phyloP scores from a whole-genome alignment of 2,113 vertebrate genomes.

The Lucifuga dentata region DNA sequence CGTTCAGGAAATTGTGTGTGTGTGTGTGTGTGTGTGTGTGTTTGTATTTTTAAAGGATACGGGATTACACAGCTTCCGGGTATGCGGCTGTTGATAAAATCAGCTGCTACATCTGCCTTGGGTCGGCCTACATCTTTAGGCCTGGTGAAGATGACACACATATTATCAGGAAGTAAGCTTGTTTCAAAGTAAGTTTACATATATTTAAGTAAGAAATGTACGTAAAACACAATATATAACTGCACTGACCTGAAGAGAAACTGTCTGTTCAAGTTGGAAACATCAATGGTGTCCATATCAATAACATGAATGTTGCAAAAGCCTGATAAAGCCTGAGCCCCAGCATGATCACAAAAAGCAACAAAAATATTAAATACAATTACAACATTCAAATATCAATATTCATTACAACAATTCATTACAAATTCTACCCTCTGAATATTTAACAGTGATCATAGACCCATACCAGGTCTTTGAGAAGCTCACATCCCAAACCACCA shows the following conservation, averaged over 20 bases:
- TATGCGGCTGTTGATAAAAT: slow-evolving; percentile 91
- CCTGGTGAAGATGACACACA: slow-evolving; percentile 73
- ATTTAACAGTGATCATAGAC: background rate
- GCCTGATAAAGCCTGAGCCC: slow-evolving; percentile 89
- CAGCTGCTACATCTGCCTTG: slow-evolving; percentile 93
- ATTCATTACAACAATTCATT: background rate
- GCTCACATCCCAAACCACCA: slow-evolving; percentile 96
- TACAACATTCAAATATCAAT: too few relatives aligned
- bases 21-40: too few relatives aligned
- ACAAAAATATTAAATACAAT: background rate
- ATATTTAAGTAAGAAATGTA: background rate
- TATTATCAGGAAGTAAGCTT: slow-evolving; percentile 1
- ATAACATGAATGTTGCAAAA: slow-evolving; percentile 93
- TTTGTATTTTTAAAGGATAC: slow-evolving; percentile 94
- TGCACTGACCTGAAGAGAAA: slow-evolving; percentile 92
- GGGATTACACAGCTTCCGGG: slow-evolving; percentile 89
- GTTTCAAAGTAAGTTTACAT: background rate
- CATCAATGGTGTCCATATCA: slow-evolving; percentile 96
- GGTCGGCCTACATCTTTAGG: slow-evolving; percentile 91
- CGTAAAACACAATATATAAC: background rate
- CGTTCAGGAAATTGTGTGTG: too few relatives aligned
- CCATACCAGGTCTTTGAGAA: slow-evolving; percentile 95
- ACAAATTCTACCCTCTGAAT: background rate
- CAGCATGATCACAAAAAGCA: slow-evolving; percentile 7
- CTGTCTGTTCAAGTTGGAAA: slow-evolving; percentile 95